phyloP scores from a whole-genome alignment of 92 coral and sea anemone species.

The Phymanthus crucifer region DNA sequence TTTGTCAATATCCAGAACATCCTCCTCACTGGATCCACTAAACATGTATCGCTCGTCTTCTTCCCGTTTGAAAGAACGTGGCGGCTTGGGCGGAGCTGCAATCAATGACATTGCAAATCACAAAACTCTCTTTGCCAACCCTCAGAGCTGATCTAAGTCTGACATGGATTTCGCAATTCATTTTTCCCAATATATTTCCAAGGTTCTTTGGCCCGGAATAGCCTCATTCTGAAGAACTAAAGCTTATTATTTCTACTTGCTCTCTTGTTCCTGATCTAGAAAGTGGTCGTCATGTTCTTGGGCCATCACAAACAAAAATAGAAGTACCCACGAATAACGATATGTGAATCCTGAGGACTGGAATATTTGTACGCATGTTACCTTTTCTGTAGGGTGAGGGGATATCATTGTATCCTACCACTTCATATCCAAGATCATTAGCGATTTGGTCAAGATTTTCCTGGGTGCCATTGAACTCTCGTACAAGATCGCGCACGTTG shows the following conservation, averaged over 20 bases:
- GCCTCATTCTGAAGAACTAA: too few species aligned
- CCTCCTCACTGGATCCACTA: conserved; percentile 80
- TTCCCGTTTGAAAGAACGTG: conserved; percentile 27
- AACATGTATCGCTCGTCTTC: conserved; percentile 20
- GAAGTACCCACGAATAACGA: too few species aligned
- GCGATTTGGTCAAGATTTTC: conserved; percentile 39
- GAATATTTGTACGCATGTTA: too few species aligned
- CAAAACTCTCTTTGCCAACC: background rate
- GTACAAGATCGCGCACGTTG: conserved; percentile 25
- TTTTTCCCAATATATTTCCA: too few species aligned
- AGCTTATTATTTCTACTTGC: too few species aligned
- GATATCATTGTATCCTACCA: conserved; percentile 56
- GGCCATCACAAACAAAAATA: too few species aligned
- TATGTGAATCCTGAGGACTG: too few species aligned
- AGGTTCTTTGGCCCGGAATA: too few species aligned
- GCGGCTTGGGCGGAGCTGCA: conserved; percentile 46
- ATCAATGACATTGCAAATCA: background rate
- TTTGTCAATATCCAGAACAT: conserved; percentile 28
- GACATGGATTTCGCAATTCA: too few species aligned
- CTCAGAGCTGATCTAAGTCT: too few species aligned
- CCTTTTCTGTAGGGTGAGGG: conserved; percentile 48
- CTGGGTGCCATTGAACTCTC: conserved; percentile 11
- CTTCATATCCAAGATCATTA: conserved; percentile 64
- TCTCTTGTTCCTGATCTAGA: too few species aligned
- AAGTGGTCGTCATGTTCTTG: too few species aligned